Evolutionary conservation across 1,140 invertebrate genomes (phyloP), one percentile per base, ranked within the genome.

Genomic region (Holotrichia oblita): DNA sequence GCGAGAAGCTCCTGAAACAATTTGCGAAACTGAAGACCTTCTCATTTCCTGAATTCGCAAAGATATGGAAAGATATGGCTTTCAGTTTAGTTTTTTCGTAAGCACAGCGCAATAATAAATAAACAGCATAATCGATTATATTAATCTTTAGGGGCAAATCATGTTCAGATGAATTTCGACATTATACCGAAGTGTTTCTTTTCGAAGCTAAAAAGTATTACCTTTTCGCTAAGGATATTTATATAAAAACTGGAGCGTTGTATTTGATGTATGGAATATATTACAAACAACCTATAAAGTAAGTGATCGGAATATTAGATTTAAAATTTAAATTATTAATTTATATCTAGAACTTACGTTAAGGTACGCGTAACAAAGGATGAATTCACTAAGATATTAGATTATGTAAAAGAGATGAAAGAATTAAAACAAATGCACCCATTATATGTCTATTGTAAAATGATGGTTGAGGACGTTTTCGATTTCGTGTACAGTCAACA

Each of bases 191-290:
- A 27, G 24, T 76, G 2, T 76, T 44, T 24, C 40, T 76, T 2
- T 76, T 76, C n/a, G 75, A 76, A 76, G 20, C 17, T 14, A 76
- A 76, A 14, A 76, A 76, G 10, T 76, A 20, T 48, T 22, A 42
- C n/a, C 12, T 76, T 27, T 76, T 40, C 22, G n/a, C 42, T 24
- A 22, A 44, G 4, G 48, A 55, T 22, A 44, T 76, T 9, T 76
- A 76, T 14, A 55, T 55, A 27, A 44, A 76, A 76, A 76, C 75
- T 17, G 75, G 75, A n/a, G 75, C 75, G 6, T 76, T 76, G n/a
- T 76, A 76, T 55, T 20, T 76, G 12, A 42, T 76, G 41, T 76
- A 76, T 14, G 75, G 75, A 2, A 17, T 76, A 17, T 76, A 76
- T 55, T 55, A 76, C 22, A 76, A 76, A 55, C 75, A 76, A 55